These are phyloP conservation scores for Lates japonicus DNA, from an alignment of 2,797 vertebrate genomes.

Conservation along the genomic window DNA sequence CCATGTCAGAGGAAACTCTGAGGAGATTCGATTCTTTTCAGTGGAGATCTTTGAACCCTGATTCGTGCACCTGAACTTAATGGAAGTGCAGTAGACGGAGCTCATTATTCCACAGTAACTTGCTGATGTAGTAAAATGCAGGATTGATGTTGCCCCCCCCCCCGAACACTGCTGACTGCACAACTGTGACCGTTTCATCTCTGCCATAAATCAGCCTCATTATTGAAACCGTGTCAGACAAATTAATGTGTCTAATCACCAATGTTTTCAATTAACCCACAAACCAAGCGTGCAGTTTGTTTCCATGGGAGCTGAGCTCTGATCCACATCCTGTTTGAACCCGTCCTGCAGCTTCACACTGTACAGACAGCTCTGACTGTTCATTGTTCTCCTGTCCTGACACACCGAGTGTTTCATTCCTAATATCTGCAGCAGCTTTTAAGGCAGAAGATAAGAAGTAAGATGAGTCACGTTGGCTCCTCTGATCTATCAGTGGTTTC, in stretches of 20 bases:
- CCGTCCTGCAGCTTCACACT: not conserved
- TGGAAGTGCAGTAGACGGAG: not conserved
- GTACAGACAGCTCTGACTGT: too few relatives aligned
- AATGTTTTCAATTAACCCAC: constrained; percentile 63
- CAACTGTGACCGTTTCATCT: constrained; percentile 55
- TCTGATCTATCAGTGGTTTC: constrained; percentile 45
- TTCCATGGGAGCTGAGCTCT: constrained; percentile 17
- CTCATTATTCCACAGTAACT: constrained; percentile 51
- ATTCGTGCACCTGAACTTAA: not conserved
- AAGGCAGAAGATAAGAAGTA: not conserved
- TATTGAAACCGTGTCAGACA: constrained; percentile 60
- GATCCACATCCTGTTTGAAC: constrained; percentile 24
- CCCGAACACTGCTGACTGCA: constrained; percentile 35
- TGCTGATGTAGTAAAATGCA: constrained; percentile 52
- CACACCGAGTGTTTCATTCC: not conserved
- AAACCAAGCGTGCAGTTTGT: constrained; percentile 35
- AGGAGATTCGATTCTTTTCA: not conserved
- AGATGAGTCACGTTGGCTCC: constrained; percentile 17
- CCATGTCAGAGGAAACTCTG: too few relatives aligned
- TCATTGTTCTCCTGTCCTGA: too few relatives aligned
- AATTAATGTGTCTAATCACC: constrained; percentile 65
- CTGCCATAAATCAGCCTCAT: constrained; percentile 62
- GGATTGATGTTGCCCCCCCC: constrained; percentile 35
- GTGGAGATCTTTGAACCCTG: not conserved
- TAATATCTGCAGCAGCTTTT: not conserved